Evolutionary conservation across 2,797 vertebrate genomes (phyloP).

Genomic region (Hippocampus kuda): DNA sequence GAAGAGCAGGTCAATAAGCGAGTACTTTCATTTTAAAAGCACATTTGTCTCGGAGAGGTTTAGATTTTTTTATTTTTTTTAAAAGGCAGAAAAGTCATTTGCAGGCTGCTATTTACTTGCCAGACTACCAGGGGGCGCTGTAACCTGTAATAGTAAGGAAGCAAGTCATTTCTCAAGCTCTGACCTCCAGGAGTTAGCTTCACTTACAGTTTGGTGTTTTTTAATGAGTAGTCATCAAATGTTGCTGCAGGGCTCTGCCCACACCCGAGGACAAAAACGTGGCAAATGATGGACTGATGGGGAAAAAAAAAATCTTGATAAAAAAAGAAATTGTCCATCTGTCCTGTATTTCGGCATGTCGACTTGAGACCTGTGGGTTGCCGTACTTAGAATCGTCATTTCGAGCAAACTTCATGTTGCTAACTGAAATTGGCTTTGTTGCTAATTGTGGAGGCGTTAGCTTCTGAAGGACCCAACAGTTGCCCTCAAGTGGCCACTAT

Average conservation of each 20-base stretch:
- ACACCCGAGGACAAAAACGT: no score
- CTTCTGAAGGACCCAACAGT: background rate
- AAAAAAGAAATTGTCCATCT: no score
- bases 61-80: background rate
- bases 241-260: no score
- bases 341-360: no score
- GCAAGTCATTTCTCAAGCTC: background rate
- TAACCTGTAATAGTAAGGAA: background rate
- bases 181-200: background rate
- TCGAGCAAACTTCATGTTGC: no score
- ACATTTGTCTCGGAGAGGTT: background rate
- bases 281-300: no score
- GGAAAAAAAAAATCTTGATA: no score
- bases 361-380: no score
- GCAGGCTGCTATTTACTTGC: background rate
- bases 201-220: background rate
- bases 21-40: background rate
- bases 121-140: background rate
- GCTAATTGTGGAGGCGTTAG: background rate
- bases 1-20: constrained; percentile 12
- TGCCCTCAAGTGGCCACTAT: no score
- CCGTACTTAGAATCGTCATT: no score
- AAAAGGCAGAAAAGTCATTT: background rate
- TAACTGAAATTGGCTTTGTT: background rate
- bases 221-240: background rate